These are phyloP conservation scores for Drosophila parvula DNA, from an alignment of 1,140 invertebrate genomes.

Conservation along the genomic window DNA sequence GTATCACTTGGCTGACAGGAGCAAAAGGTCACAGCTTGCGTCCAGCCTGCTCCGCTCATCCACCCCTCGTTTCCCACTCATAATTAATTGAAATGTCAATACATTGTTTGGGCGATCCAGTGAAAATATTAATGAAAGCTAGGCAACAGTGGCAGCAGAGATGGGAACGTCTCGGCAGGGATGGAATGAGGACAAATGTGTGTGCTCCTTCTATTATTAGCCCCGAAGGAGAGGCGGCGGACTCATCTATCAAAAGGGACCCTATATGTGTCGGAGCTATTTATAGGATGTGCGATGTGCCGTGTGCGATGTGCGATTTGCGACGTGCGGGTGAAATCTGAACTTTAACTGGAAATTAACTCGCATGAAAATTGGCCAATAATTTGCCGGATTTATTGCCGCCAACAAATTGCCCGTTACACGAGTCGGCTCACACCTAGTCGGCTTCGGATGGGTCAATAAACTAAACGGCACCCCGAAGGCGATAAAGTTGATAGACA, in stretches of 20 bases:
- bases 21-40: slow-evolving; percentile 65
- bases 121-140: slow-evolving; percentile 69
- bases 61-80: slow-evolving; percentile 14
- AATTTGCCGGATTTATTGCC: slow-evolving; percentile 65
- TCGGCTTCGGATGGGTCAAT: slow-evolving; percentile 63
- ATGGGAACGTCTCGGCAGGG: not conserved
- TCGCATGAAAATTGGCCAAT: slow-evolving; percentile 65
- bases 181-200: slow-evolving; percentile 11
- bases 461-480: slow-evolving; percentile 62
- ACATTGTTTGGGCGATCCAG: slow-evolving; percentile 64
- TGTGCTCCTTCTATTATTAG: slow-evolving; percentile 56
- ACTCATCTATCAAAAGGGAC: slow-evolving; percentile 67
- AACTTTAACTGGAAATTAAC: slow-evolving; percentile 77
- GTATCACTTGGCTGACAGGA: slow-evolving; percentile 31
- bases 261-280: slow-evolving; percentile 45
- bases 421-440: slow-evolving; percentile 46
- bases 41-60: slow-evolving; percentile 8
- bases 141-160: slow-evolving; percentile 8
- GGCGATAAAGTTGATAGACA: slow-evolving; percentile 70
- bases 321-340: slow-evolving; percentile 36
- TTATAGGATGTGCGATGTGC: slow-evolving; percentile 45
- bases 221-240: slow-evolving; percentile 23
- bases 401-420: slow-evolving; percentile 62
- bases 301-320: not conserved
- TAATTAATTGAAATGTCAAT: slow-evolving; percentile 83